Percentiles rank a stretch among this genome's conserved stretches.
Evolutionary conservation across 2,113 vertebrate genomes (phyloP).

Genomic region (Sisor rabdophorus): DNA sequence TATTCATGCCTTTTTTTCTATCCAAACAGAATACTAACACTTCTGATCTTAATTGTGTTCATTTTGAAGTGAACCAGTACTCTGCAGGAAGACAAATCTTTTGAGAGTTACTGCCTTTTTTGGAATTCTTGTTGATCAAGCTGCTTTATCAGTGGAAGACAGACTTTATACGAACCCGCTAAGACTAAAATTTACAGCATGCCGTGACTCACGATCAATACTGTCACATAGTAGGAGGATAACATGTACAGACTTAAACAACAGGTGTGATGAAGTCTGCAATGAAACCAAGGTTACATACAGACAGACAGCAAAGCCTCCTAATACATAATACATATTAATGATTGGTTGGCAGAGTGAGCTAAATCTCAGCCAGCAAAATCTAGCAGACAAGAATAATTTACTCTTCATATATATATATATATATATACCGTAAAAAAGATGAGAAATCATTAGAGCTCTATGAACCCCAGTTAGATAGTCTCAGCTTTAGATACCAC

Average conservation of each 20-base stretch:
- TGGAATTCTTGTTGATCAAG: background rate
- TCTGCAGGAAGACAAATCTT: background rate
- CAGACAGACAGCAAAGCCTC: background rate
- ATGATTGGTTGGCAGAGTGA: background rate
- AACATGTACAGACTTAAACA: background rate
- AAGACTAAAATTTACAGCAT: background rate
- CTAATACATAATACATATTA: background rate
- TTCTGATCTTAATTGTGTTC: conserved; percentile 1
- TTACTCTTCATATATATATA: background rate
- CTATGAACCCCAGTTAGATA: too few relatives aligned
- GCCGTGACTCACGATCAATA: background rate
- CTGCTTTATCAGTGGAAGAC: background rate
- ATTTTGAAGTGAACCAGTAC: background rate
- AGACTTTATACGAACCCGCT: background rate
- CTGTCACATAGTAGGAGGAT: background rate
- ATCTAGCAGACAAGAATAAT: background rate
- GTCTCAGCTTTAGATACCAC: too few relatives aligned
- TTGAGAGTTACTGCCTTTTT: background rate
- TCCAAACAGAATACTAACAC: conserved; percentile 8
- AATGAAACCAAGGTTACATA: background rate
- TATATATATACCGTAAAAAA: background rate
- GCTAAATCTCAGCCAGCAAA: conserved; percentile 7
- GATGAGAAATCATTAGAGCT: too few relatives aligned
- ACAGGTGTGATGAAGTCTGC: background rate
- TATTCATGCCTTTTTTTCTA: conserved; percentile 1